Conservation (phyloP, 1,140 invertebrate species). For the Agrilus planipennis region DNA sequence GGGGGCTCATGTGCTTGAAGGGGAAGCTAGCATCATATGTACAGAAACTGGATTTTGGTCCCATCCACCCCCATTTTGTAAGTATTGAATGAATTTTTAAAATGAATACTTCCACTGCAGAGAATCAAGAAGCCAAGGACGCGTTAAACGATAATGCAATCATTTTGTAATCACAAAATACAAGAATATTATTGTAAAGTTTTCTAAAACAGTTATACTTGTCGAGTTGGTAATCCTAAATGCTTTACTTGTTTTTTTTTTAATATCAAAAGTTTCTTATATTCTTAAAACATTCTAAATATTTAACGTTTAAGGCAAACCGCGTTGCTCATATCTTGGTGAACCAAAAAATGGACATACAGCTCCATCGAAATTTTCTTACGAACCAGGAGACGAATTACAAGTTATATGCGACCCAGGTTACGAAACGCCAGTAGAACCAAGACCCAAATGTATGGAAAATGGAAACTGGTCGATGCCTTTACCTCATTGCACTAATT, state of each 20-base stretch:
- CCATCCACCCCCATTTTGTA: slow-evolving; percentile 70
- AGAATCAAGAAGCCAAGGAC: too few species aligned
- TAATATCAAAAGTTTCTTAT: too few species aligned
- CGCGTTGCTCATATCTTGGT: slow-evolving; percentile 60
- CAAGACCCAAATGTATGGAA: slow-evolving; percentile 36
- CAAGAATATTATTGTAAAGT: too few species aligned
- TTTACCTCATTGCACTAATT: slow-evolving; percentile 38
- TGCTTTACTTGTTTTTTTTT: too few species aligned
- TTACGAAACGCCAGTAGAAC: slow-evolving; percentile 35
- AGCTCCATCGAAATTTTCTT: slow-evolving; percentile 61
- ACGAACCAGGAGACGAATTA: slow-evolving; percentile 61
- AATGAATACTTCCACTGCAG: too few species aligned
- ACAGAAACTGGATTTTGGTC: slow-evolving; percentile 80
- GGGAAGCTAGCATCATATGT: slow-evolving; percentile 70
- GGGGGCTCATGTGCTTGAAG: slow-evolving; percentile 56
- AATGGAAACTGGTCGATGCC: slow-evolving; percentile 39
- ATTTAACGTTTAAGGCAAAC: slow-evolving; percentile 44
- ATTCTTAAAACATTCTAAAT: slow-evolving; percentile 1
- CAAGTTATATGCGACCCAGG: slow-evolving; percentile 59
- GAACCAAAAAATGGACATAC: slow-evolving; percentile 59
- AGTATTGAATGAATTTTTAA: too few species aligned
- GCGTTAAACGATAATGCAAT: too few species aligned
- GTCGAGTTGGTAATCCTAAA: too few species aligned
- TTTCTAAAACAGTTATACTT: too few species aligned
- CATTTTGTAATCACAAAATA: too few species aligned